Base-by-base conservation (phyloP, 2,888 invertebrate species). In the Sphinx pinastri region DNA sequence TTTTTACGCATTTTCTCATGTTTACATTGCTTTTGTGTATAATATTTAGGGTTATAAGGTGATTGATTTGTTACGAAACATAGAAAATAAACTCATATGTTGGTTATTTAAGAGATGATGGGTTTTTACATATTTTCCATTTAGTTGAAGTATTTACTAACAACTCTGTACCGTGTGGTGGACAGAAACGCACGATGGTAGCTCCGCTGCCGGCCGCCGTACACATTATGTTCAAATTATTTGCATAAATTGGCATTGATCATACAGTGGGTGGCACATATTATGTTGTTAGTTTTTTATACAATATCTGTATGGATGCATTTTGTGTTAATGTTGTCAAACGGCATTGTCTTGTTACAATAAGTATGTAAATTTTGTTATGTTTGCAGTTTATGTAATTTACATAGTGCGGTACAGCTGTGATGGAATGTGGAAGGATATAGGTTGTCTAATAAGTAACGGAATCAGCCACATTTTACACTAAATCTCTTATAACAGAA, bases 181-280 rank as follows among this genome's bases (percentile, higher is more conserved):
- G 67, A 74, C 76, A 74, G 47, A 75, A 73, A 79, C 79, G 74
- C 76, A 75, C 72, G 70, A 71, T 77, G 70, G 73, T 75, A 76
- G 76, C 75, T 80, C 79, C 77, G 74, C 74, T 71, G 74, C 72
- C 67, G 73, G 67, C 55, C 70, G 71, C 68, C 67, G 71, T 75
- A 77, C 74, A 78, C 75, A 83, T 79, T 86, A 81, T 82, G 74
- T 83, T 75, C 72, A 77, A 78, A 81, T 75, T 79, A 84, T 83
- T 85, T 81, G 79, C 84, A 84, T 87, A 84, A 76, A 79, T 81
- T 84, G 82, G 77, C 84, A 84, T 82, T 82, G 80, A 80, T 68
- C 59, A 71, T 77, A 72, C 71, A 52, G 79, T 82, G 79, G 82
- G 80, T 82, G 80, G 79, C 68, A 63, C 72, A 68, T 71, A 72